These are phyloP conservation scores for Suricata suricatta DNA, from an alignment of 2,113 vertebrate genomes.

Conservation along the genomic window DNA sequence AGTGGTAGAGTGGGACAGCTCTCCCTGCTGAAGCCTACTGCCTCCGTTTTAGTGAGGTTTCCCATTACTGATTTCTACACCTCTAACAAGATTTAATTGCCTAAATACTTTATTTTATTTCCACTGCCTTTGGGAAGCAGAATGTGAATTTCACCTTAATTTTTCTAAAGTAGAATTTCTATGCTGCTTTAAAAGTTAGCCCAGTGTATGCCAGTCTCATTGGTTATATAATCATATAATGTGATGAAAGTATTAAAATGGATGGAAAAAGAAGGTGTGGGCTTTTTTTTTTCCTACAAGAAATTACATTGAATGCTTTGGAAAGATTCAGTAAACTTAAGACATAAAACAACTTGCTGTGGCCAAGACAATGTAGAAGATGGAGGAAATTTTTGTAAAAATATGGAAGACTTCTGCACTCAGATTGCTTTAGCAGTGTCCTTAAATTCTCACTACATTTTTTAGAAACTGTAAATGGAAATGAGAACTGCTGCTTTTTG, in stretches of 20 bases:
- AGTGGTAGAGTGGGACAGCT: neutral
- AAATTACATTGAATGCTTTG: neutral
- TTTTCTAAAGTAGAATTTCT: neutral
- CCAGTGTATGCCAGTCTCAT: neutral
- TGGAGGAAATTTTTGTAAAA: neutral
- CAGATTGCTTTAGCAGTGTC: conserved; percentile 33
- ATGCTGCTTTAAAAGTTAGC: neutral
- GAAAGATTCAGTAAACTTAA: conserved; percentile 38
- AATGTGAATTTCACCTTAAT: neutral
- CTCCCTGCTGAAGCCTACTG: neutral
- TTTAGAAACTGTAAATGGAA: conserved; percentile 45
- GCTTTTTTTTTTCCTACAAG: neutral
- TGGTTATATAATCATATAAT: neutral
- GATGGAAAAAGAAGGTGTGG: neutral
- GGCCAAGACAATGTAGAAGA: neutral
- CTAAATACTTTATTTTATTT: neutral
- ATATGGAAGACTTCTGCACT: neutral
- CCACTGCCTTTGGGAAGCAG: neutral
- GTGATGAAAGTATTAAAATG: conserved; percentile 6
- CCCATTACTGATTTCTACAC: neutral
- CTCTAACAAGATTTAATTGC: neutral
- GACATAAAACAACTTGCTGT: neutral
- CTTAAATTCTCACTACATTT: conserved; percentile 37
- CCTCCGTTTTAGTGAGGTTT: neutral
- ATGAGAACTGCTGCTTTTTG: conserved; percentile 16